These are phyloP conservation scores for Passerina amoena DNA, from an alignment of 2,113 vertebrate species.

Conservation along the genomic window DNA sequence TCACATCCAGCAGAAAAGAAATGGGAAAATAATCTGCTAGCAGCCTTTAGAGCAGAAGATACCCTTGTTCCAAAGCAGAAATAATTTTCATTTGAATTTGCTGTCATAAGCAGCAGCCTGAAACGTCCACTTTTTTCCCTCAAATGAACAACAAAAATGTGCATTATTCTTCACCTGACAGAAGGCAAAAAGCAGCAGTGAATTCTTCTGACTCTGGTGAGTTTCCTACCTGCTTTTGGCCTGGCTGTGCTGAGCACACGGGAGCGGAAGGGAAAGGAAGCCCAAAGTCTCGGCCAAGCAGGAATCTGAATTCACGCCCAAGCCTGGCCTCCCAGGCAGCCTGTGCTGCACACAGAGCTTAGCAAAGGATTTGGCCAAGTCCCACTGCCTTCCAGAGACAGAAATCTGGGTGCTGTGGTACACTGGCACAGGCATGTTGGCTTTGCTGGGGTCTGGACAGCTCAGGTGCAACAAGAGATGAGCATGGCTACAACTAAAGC, in stretches of 20 bases:
- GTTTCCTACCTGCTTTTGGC: not conserved
- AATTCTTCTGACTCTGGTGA: not conserved
- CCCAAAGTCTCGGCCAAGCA: not conserved
- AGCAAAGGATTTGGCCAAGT: not conserved
- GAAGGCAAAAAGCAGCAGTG: not conserved
- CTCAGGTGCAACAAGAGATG: not conserved
- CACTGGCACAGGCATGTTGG: accelerated
- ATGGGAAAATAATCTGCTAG: not conserved
- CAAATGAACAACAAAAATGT: not conserved
- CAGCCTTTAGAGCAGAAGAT: not conserved
- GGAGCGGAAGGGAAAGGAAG: not conserved
- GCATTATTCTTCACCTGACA: not conserved
- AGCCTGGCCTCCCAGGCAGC: not conserved
- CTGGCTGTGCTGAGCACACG: not conserved
- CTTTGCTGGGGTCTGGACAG: not conserved
- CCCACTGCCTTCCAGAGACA: not conserved
- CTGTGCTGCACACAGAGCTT: not conserved
- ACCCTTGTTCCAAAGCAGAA: not conserved
- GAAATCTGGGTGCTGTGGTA: not conserved
- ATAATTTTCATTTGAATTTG: not conserved
- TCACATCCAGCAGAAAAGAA: not conserved
- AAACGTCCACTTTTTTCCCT: not conserved
- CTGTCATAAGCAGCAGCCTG: not conserved
- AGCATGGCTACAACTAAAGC: not conserved
- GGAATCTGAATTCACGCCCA: accelerated